Base-by-base conservation (phyloP, 2,888 invertebrate species). In the Epirrita christyi region DNA sequence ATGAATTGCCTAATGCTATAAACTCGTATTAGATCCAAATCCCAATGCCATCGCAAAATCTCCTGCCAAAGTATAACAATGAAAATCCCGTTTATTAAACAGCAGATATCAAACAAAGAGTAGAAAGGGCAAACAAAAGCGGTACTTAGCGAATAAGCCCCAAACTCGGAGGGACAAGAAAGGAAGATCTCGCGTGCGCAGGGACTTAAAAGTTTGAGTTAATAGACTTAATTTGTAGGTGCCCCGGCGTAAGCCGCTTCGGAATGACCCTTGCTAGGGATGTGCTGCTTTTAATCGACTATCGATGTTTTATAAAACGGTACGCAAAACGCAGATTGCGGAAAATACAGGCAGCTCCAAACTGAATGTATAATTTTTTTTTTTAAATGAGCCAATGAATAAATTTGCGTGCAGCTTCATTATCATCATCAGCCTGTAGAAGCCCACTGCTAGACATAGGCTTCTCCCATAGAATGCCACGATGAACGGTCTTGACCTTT, bases 151-250 rank as follows among this genome's bases (percentile, higher is more conserved):
- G 83, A 83, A 79, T 91, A 91, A 92, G 86, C 91, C 77, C 77
- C 85, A 75, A 88, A 90, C 84, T 88, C 85, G 52, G 74, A 71
- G 70, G 80, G 78, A 83, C 88, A 91, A 92, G 91, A 89, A 89
- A 84, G 86, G 87, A 86, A 87, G 83, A 88, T 89, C 81, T 83
- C 86, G 85, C 82, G 85, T 83, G 85, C 81, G 79, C 80, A 79
- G 76, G 88, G 92, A 89, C 91, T 90, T 70, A 90, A 90, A 91
- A 92, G 90, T 87, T 90, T 82, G 82, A 85, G 76, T 88, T 87
- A 89, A 90, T 91, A 86, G 90, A 88, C 90, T 92, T 92, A 91
- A 91, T 90, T 89, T 91, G 89, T 85, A 88, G 88, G 83, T 84
- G 80, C 78, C 75, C 80, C 76, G 69, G 66, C 73, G 73, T 89